Percentiles rank a stretch among this genome's conserved stretches.
phyloP scores from a whole-genome alignment of 1,140 invertebrate genomes.

The Ips nitidus region DNA sequence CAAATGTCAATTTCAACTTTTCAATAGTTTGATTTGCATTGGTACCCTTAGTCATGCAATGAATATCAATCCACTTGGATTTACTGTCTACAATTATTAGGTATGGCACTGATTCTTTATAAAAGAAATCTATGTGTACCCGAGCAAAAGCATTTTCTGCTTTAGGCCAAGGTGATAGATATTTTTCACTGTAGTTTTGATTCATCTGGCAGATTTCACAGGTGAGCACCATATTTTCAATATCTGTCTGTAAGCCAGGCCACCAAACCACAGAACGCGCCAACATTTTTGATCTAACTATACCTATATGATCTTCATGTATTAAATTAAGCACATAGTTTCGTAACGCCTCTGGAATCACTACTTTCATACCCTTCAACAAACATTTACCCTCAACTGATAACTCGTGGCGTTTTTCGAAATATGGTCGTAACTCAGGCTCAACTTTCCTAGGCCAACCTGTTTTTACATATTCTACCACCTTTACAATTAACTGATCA shows the following conservation, averaged over 20 bases:
- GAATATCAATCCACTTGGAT: conserved; percentile 42
- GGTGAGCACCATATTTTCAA: too few species aligned
- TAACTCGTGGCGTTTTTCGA: conserved; percentile 14
- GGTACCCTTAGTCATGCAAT: conserved; percentile 23
- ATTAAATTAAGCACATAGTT: conserved; percentile 3
- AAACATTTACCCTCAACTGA: conserved; percentile 20
- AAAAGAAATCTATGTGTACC: conserved; percentile 35
- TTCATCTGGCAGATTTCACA: too few species aligned
- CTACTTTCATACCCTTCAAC: conserved; percentile 7
- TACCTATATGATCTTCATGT: conserved; percentile 48
- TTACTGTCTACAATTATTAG: conserved; percentile 30
- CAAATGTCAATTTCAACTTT: conserved; percentile 38
- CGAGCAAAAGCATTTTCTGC: conserved; percentile 14
- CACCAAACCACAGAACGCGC: conserved; percentile 53
- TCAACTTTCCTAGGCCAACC: conserved; percentile 20
- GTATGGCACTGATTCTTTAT: conserved; percentile 12
- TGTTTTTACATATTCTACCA: conserved; percentile 8
- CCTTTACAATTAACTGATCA: conserved; percentile 19
- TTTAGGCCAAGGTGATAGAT: conserved; percentile 28
- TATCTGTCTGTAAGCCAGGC: too few species aligned
- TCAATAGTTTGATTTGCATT: conserved; percentile 27
- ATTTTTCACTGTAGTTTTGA: too few species aligned
- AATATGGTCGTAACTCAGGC: conserved; percentile 20
- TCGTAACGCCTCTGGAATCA: conserved; percentile 11
- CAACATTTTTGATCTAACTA: conserved; percentile 51